phyloP scores from a whole-genome alignment of 2,888 invertebrate genomes.

The Orthonevra nobilis region DNA sequence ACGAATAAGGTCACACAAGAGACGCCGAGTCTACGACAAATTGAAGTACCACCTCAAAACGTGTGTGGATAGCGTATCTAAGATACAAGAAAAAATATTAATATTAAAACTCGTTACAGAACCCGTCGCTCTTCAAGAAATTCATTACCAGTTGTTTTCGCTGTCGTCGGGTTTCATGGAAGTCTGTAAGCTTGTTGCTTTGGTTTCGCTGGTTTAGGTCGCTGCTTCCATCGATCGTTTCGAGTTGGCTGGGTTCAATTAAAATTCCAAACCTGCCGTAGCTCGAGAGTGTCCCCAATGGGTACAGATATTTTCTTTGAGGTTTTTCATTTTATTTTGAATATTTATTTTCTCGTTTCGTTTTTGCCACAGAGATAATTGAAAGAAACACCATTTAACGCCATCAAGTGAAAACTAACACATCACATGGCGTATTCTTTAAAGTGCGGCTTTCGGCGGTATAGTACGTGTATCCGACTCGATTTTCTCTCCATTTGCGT shows the following conservation, averaged over 20 bases:
- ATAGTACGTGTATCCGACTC: slow-evolving; percentile 20
- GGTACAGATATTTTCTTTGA: not conserved
- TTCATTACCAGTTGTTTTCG: slow-evolving; percentile 51
- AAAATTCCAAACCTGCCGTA: slow-evolving; percentile 54
- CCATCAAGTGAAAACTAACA: slow-evolving; percentile 65
- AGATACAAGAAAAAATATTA: slow-evolving; percentile 18
- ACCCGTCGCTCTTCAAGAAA: slow-evolving; percentile 45
- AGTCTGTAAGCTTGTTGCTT: not conserved
- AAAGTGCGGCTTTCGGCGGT: slow-evolving; percentile 1
- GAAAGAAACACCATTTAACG: slow-evolving; percentile 57
- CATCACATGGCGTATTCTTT: slow-evolving; percentile 44
- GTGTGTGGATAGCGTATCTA: slow-evolving; percentile 6
- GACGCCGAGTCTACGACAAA: slow-evolving; percentile 58
- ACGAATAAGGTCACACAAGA: slow-evolving; percentile 66
- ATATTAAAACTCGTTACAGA: slow-evolving; percentile 57
- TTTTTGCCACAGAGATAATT: slow-evolving; percentile 54
- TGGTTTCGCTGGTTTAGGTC: not conserved
- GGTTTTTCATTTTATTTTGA: not conserved
- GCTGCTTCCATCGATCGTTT: not conserved
- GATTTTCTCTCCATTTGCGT: slow-evolving; percentile 45
- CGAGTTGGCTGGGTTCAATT: slow-evolving; percentile 49
- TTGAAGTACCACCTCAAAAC: slow-evolving; percentile 27
- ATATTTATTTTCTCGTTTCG: slow-evolving; percentile 29
- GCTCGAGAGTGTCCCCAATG: slow-evolving; percentile 28
- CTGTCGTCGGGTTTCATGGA: slow-evolving; percentile 16